These are phyloP conservation scores for Misgurnus anguillicaudatus DNA, from an alignment of 2,113 vertebrate species.

Conservation along the genomic window DNA sequence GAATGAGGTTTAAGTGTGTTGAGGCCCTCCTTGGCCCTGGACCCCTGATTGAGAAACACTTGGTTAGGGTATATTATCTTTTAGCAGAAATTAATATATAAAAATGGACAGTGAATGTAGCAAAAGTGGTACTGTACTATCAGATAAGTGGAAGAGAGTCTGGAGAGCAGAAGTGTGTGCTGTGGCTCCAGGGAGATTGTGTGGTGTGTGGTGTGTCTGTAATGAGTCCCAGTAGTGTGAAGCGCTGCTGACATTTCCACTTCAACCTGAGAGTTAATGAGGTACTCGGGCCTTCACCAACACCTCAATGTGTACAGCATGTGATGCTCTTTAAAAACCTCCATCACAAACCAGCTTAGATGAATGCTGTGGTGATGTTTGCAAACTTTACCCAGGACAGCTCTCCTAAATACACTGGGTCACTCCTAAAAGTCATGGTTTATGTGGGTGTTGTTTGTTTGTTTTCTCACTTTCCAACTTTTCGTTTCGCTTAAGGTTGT, in stretches of 20 bases:
- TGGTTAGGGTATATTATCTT: too few species aligned
- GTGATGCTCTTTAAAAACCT: constrained; percentile 32
- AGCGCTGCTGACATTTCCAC: constrained; percentile 67
- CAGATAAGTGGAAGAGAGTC: constrained; percentile 40
- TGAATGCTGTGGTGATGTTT: constrained; percentile 4
- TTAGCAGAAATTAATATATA: constrained; percentile 7
- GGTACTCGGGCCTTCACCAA: constrained; percentile 49
- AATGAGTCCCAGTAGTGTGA: constrained; percentile 70
- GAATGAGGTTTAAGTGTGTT: too few species aligned
- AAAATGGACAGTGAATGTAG: constrained; percentile 30
- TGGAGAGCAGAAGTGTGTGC: constrained; percentile 4
- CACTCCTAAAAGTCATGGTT: neutral
- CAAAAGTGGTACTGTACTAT: constrained; percentile 44
- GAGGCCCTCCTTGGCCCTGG: too few species aligned
- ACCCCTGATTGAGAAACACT: too few species aligned
- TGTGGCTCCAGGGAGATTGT: constrained; percentile 26
- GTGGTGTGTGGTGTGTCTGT: constrained; percentile 57
- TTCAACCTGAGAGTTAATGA: constrained; percentile 58
- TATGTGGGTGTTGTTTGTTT: too few species aligned
- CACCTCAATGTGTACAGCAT: neutral
- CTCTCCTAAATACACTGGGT: neutral
- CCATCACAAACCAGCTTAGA: neutral
- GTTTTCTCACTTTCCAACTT: too few species aligned
- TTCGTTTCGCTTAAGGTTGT: too few species aligned
- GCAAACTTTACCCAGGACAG: constrained; percentile 11